Evolutionary conservation across 2,888 invertebrate genomes (phyloP), one percentile per base, ranked within the genome.

Genomic region (Zonitis immaculata): DNA sequence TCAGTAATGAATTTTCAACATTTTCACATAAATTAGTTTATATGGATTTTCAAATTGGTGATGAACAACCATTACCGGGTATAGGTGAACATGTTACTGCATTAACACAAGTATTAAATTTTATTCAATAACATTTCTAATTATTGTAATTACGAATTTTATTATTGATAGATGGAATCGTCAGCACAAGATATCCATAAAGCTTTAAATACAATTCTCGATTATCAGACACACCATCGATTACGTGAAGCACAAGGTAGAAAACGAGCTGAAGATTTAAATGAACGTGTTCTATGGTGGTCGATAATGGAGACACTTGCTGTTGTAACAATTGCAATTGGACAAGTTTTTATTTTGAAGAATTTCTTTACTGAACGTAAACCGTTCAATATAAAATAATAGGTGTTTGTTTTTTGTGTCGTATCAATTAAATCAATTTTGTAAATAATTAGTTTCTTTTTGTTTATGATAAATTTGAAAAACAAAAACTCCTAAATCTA

Each of bases 1-100:
- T 99, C 77, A 95, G 96, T 74, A 99, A 99, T 79, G 96, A 99
- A 76, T 99, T 99, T 76, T 98, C 98, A 44, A 97, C 98, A 49
- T 97, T 98, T 77, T 94, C 96, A 6, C 98, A 99, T 74, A 99
- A 99, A 78, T 83, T 97, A 61, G 94, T 99, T 20, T 99, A 98
- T 76, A 93, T 99, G 88, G 97, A 97, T 75, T 89, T 98, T 69
- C 92, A 95, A 84, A 92, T 95, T 25, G 96, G 96, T 3, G 94
- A 95, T 14, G 95, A 95, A 74, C 82, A 84, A 44, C 85, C 91
- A 0, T 76, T 93, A 20, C 91, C 92, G 11, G 93, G 93, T 12
- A 77, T 91, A 50, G 90, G 89, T 28, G 91, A 91, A 65, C 94
- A 94, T 75, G 86, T 88, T 7, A 95, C 95, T 46, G 96, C 93